These are phyloP conservation scores for Seira musarum DNA, from an alignment of 2,888 invertebrate species.

Conservation along the genomic window DNA sequence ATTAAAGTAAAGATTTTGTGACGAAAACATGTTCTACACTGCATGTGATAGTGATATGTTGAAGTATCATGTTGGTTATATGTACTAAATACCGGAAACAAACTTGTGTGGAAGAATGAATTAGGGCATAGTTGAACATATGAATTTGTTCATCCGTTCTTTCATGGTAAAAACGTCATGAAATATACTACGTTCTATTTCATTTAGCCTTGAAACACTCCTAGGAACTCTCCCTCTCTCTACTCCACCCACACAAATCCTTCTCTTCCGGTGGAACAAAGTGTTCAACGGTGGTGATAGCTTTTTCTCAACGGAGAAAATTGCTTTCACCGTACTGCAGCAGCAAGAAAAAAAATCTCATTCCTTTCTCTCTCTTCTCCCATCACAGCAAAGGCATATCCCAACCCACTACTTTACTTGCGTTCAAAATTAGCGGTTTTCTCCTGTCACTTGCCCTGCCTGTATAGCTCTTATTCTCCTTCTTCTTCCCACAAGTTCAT, in stretches of 20 bases:
- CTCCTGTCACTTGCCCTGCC: conserved; percentile 3
- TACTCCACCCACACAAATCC: conserved; percentile 15
- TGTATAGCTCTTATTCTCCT: not conserved
- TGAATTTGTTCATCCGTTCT: too few species aligned
- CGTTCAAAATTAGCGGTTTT: conserved; percentile 12
- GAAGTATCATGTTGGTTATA: too few species aligned
- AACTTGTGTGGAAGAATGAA: too few species aligned
- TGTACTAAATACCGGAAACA: too few species aligned
- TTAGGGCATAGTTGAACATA: too few species aligned
- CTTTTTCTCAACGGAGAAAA: not conserved
- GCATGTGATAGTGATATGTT: too few species aligned
- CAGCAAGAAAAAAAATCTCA: not conserved
- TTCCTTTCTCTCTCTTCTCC: not conserved
- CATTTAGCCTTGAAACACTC: conserved; percentile 4
- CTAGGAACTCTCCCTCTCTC: not conserved
- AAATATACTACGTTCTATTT: too few species aligned
- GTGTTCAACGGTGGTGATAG: not conserved
- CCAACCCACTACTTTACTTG: conserved; percentile 3
- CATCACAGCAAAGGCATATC: not conserved
- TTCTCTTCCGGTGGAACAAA: conserved; percentile 9
- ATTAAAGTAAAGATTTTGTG: too few species aligned
- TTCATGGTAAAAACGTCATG: too few species aligned
- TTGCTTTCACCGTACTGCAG: not conserved
- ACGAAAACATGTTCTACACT: too few species aligned
- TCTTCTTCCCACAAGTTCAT: not conserved